Evolutionary conservation across 2,888 invertebrate genomes (phyloP), one percentile per base, ranked within the genome.

Genomic region (Aporophyla nigra): DNA sequence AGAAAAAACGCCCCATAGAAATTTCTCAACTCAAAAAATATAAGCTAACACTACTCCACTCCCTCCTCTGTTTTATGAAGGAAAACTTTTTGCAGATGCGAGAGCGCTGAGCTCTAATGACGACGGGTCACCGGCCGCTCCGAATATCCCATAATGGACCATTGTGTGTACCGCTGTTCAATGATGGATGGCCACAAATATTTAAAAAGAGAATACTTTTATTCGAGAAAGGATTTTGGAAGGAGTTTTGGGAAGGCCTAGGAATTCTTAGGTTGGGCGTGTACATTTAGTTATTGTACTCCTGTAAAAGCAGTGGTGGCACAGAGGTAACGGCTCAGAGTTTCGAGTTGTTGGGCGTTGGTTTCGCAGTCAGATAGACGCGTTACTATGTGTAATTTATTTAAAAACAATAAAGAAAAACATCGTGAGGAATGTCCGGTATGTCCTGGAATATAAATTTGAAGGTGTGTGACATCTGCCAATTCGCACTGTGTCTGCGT

Each of bases 51-150:
- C 73, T 9, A 69, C 91, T 93, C 92, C 74, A 92, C 9, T 33
- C 61, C 33, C 16, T 61, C 21, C 70, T 40, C 76, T 87, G 90
- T 91, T 87, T 89, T 80, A 82, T 83, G 77, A 86, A 88, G 86
- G 89, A 89, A 91, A 93, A 92, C 91, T 93, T 93, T 93, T 93
- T 92, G 91, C 90, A 87, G 89, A 86, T 86, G 86, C 77, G 80
- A 88, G 51, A 72, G 85, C 80, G 80, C 84, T 86, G 85, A 76
- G 88, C 91, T 90, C 90, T 92, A 92, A 92, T 93, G 93, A 92
- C 90, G 89, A 63, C 79, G 84, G 90, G 92, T 88, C 90, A 89
- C 87, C 88, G 88, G 80, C 88, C 84, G 85, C 81, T 86, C 86
- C 89, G 87, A 91, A 92, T 90, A 90, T 90, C 87, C 89, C 88